A percentile compares a stretch with the other conserved stretches of the same genome.
These are phyloP conservation scores for Druon quercuslanigerum DNA, from an alignment of 1,140 invertebrate species.

Conservation along the genomic window DNA sequence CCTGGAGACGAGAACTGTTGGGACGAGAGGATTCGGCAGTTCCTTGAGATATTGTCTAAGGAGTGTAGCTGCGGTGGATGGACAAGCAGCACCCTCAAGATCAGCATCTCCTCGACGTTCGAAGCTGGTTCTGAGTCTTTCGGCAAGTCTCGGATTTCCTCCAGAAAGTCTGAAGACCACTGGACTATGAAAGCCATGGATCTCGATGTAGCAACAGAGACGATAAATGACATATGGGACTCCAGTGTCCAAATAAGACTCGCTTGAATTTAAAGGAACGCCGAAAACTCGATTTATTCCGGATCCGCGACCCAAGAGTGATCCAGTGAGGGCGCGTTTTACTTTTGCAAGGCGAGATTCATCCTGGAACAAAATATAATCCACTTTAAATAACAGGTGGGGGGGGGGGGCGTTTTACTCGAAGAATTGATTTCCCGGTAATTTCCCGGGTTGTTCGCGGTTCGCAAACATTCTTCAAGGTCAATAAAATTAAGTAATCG, in stretches of 20 bases:
- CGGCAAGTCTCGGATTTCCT: slow-evolving; percentile 70
- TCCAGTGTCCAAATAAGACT: slow-evolving; percentile 68
- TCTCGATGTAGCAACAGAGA: slow-evolving; percentile 73
- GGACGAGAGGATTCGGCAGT: slow-evolving; percentile 74
- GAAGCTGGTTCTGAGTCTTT: slow-evolving; percentile 70
- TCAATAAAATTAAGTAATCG: no score
- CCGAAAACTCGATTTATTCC: slow-evolving; percentile 66
- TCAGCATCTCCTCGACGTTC: slow-evolving; percentile 75
- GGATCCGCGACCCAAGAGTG: slow-evolving; percentile 63
- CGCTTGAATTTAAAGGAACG: slow-evolving; percentile 64
- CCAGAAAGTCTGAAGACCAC: slow-evolving; percentile 71
- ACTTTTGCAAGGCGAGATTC: slow-evolving; percentile 72
- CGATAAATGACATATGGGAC: slow-evolving; percentile 72
- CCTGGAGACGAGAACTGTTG: slow-evolving; percentile 66
- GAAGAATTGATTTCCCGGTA: no score
- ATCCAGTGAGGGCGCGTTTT: slow-evolving; percentile 70
- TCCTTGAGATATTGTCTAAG: slow-evolving; percentile 75
- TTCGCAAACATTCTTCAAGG: no score
- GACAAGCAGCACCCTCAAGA: slow-evolving; percentile 71
- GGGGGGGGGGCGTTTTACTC: no score
- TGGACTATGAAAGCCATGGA: slow-evolving; percentile 69
- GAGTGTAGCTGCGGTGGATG: slow-evolving; percentile 72
- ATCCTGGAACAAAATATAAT: slow-evolving; percentile 57
- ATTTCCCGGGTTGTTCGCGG: no score
- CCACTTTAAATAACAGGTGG: no score